phyloP scores from a whole-genome alignment of 2,797 vertebrate species.

The Vipera ursinii region DNA sequence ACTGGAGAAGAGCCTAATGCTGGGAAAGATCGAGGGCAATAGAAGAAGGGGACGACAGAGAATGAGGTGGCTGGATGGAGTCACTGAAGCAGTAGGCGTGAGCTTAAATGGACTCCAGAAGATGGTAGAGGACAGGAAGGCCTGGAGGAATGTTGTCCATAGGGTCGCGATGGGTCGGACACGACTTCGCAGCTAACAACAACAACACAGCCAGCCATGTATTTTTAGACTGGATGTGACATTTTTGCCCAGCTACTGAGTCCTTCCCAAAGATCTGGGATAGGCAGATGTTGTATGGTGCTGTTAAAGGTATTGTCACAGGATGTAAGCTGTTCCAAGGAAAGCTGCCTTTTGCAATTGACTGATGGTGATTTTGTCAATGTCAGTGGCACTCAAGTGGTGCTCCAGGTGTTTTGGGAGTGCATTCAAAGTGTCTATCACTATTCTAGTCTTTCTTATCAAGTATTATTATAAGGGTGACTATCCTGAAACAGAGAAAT shows the following conservation, averaged over 20 bases:
- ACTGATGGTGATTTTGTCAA: not conserved
- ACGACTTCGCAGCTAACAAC: no score
- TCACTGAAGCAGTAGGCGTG: no score
- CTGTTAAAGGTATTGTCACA: not conserved
- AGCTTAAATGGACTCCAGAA: no score
- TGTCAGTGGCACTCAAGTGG: not conserved
- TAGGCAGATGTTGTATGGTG: not conserved
- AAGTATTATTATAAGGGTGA: not conserved
- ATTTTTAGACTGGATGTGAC: not conserved
- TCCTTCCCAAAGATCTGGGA: not conserved
- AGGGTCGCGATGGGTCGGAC: no score
- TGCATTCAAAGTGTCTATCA: not conserved
- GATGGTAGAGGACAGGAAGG: no score
- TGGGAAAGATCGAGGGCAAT: no score
- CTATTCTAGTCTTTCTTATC: not conserved
- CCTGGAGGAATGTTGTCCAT: no score
- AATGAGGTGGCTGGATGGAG: no score
- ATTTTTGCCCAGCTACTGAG: not conserved
- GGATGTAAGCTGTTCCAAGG: not conserved
- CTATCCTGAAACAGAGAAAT: not conserved
- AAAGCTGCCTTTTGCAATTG: not conserved
- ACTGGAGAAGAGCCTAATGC: no score
- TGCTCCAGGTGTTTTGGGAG: not conserved
- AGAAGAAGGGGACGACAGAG: no score
- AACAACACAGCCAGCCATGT: not conserved